Evolutionary conservation across 2,888 invertebrate species (phyloP), one percentile per base, ranked within the genome.

Genomic region (Drosophila rubida): DNA sequence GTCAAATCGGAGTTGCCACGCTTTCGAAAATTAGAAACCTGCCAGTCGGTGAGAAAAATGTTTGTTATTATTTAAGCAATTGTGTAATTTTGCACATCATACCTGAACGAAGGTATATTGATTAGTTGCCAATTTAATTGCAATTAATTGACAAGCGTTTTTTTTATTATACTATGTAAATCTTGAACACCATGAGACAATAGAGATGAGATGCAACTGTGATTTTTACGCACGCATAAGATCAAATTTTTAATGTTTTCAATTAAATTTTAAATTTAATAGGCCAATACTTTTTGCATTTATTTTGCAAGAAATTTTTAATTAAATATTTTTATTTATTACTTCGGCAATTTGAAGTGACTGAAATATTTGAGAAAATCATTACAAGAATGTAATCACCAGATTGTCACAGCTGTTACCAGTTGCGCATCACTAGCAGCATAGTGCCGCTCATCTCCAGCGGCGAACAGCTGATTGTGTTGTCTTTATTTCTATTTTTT

Each of bases 381-480:
- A 13, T 16, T 22, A 7, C 11, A 14, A 32, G n/a, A 42, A 16
- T 11, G 8, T 16, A 1, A 16, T n/a, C 23, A 4, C 37, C 4
- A 19, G n/a, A 8, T 25, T 46, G 8, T 8, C 25, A 27, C n/a
- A n/a, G n/a, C 13, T 9, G 44, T 1, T 61, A n/a, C 19, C 30
- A 44, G 11, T 30, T 8, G 14, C 6, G 7, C 30, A 35, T 42
- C 23, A 54, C 51, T 49, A 4, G 1, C 9, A 41, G 14, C 39
- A 8, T n/a, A 25, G 13, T 9, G 37, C 22, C n/a, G 57, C 13
- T 42, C 72, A 59, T 41, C 66, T 50, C 54, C 54, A 42, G 1
- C 0, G 6, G 1, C 13, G 13, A 57, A 55, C 80, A 80, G 85
- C 80, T 80, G 80, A 49, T 74, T 35, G 16, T 53, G 63, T 69